A percentile compares a stretch with the other conserved stretches of the same genome.
Conservation (phyloP, 2,797 vertebrate species). For the Falco concolor region DNA sequence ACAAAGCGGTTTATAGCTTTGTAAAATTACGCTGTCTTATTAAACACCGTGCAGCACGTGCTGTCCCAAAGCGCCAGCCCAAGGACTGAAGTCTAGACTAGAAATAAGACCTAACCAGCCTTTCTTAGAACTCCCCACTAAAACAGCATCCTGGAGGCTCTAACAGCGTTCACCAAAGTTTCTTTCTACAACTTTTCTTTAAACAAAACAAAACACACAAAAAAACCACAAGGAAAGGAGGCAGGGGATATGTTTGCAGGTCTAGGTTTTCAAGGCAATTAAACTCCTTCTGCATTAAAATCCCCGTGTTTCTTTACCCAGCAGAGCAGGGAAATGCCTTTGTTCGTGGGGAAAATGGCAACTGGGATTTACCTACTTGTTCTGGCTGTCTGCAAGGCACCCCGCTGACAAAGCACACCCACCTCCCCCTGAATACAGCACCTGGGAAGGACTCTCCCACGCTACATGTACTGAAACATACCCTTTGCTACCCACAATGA, state of each 20-base stretch:
- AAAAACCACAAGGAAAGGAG: neutral
- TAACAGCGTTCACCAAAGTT: neutral
- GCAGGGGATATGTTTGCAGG: neutral
- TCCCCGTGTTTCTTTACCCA: neutral
- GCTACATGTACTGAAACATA: rapidly evolving
- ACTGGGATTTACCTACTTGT: neutral
- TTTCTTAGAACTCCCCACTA: neutral
- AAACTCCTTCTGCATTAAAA: neutral
- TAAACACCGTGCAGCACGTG: rapidly evolving
- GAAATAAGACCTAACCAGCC: neutral
- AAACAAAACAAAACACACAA: neutral
- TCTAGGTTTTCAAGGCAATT: neutral
- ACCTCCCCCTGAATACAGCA: rapidly evolving
- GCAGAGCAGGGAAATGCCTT: neutral
- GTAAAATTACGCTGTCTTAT: rapidly evolving
- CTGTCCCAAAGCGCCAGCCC: neutral
- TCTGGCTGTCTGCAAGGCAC: neutral
- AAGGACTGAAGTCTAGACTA: neutral
- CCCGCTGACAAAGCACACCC: neutral
- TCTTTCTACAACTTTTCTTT: neutral
- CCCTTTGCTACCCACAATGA: neutral
- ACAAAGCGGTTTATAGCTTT: rapidly evolving
- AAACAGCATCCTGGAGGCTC: neutral
- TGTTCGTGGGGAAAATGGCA: neutral
- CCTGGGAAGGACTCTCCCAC: neutral